These are phyloP conservation scores for Sceliomorpha sp. DNA, from an alignment of 2,888 invertebrate genomes.

Conservation along the genomic window DNA sequence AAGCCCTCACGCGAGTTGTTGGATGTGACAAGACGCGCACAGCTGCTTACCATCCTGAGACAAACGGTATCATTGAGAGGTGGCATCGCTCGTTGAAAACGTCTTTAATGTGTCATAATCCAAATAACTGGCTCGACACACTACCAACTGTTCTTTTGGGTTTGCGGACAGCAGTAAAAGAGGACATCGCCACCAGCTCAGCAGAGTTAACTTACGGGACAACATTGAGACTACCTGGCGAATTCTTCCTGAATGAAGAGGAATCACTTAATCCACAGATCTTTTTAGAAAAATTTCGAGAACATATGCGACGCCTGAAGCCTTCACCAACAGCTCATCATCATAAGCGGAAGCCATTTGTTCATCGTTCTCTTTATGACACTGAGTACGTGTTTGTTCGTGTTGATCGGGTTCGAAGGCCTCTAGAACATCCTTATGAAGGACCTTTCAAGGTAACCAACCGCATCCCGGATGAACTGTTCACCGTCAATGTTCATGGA, in stretches of 20 bases:
- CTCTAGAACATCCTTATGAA: constrained; percentile 16
- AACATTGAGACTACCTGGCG: constrained; percentile 30
- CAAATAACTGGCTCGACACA: constrained; percentile 9
- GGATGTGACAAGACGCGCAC: constrained; percentile 34
- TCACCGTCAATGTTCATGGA: too few species aligned
- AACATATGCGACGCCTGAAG: constrained; percentile 8
- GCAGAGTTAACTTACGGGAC: constrained; percentile 33
- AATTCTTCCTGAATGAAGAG: constrained; percentile 36
- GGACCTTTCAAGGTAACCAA: too few species aligned
- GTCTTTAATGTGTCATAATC: constrained; percentile 12
- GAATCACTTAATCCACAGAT: constrained; percentile 9
- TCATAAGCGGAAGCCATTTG: constrained; percentile 6
- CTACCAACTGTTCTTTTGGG: constrained; percentile 25
- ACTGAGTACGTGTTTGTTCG: constrained; percentile 19
- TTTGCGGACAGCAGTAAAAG: constrained; percentile 29
- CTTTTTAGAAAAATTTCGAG: constrained; percentile 21
- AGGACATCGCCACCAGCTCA: constrained; percentile 29
- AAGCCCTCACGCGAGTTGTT: constrained; percentile 49
- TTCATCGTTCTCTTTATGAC: constrained; percentile 5
- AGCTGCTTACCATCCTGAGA: constrained; percentile 23
- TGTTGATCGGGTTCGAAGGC: constrained; percentile 6
- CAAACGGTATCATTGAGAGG: constrained; percentile 26
- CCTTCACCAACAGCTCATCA: constrained; percentile 26
- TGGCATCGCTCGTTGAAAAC: constrained; percentile 25
- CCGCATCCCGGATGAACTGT: too few species aligned